Conservation (phyloP, 1,140 invertebrate genomes). For the Heliconius hermathena region DNA sequence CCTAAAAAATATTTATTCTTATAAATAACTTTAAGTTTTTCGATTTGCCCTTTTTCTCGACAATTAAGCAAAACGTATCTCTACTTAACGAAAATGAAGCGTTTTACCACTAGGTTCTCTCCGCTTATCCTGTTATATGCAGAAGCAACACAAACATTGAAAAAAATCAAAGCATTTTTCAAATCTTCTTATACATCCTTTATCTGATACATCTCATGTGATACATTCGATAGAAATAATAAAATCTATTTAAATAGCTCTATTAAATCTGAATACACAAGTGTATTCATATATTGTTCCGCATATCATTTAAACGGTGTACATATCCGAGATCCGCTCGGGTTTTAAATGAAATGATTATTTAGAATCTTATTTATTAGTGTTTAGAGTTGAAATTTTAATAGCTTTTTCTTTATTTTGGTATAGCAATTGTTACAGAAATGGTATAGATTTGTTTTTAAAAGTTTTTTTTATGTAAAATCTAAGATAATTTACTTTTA, state of each 20-base stretch:
- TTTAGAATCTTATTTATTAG: not conserved
- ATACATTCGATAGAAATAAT: not conserved
- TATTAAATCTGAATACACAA: not conserved
- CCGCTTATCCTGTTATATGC: no score
- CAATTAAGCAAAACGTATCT: no score
- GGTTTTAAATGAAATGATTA: not conserved
- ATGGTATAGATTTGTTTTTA: not conserved
- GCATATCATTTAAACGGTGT: not conserved
- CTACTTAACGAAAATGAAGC: no score
- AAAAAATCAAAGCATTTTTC: not conserved
- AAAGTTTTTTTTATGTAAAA: no score
- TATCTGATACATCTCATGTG: not conserved
- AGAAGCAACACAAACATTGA: no score
- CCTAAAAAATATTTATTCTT: no score
- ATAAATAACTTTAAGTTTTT: no score
- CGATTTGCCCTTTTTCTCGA: no score
- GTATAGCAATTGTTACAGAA: not conserved
- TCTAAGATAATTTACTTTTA: no score
- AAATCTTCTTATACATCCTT: not conserved
- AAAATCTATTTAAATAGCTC: not conserved
- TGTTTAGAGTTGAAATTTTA: not conserved
- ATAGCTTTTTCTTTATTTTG: not conserved
- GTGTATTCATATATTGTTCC: not conserved
- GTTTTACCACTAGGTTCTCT: no score
- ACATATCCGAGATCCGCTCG: not conserved